Evolutionary conservation across 2,113 vertebrate species (phyloP).

Genomic region (Pachyramphus minor): DNA sequence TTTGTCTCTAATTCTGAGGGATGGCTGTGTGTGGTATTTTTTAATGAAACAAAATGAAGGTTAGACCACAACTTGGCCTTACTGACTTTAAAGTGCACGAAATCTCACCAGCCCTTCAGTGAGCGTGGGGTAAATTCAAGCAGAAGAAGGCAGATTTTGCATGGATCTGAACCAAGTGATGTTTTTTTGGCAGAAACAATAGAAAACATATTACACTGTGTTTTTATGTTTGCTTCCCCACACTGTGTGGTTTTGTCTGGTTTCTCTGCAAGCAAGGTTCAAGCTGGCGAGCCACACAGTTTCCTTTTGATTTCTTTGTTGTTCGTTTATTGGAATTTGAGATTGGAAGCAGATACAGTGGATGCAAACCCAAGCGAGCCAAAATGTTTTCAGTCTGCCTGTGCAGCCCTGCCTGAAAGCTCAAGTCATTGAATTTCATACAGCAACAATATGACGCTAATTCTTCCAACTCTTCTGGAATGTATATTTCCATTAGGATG

Average conservation of each 20-base stretch:
- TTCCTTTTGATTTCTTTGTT: slow-evolving; percentile 65
- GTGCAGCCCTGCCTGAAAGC: slow-evolving; percentile 40
- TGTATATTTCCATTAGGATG: slow-evolving; percentile 53
- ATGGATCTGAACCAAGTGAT: slow-evolving; percentile 41
- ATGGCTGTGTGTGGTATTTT: background rate
- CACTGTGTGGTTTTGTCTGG: slow-evolving; percentile 65
- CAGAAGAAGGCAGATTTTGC: slow-evolving; percentile 31
- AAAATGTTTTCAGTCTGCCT: slow-evolving; percentile 46
- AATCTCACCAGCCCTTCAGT: background rate
- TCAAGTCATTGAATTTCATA: slow-evolving; percentile 48
- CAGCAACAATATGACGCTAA: slow-evolving; percentile 32
- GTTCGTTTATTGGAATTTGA: slow-evolving; percentile 59
- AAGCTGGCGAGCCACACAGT: slow-evolving; percentile 52
- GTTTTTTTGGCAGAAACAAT: slow-evolving; percentile 61
- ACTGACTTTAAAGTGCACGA: background rate
- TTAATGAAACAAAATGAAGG: background rate
- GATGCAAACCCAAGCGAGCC: slow-evolving; percentile 43
- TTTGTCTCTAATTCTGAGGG: background rate
- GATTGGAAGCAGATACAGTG: slow-evolving; percentile 59
- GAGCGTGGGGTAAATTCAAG: background rate
- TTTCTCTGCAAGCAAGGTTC: slow-evolving; percentile 63
- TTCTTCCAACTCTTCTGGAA: slow-evolving; percentile 55
- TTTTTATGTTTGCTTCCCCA: slow-evolving; percentile 65
- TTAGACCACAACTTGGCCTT: background rate
- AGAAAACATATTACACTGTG: slow-evolving; percentile 49